Conservation (phyloP, 2,888 invertebrate species). For the Dioctria linearis region DNA sequence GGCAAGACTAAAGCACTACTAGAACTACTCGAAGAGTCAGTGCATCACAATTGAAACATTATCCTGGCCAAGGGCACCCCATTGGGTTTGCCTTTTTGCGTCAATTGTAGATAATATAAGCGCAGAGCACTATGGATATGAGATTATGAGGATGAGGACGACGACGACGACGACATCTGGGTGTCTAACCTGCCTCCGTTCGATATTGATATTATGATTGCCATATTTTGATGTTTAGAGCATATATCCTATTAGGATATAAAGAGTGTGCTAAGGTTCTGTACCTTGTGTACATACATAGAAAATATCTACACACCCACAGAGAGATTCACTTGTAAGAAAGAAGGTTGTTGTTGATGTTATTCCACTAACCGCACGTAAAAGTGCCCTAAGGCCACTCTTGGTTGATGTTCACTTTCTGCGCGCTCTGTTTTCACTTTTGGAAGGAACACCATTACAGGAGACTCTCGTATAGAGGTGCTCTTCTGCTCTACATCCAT, state of each 20-base stretch:
- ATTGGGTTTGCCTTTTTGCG: constrained; percentile 46
- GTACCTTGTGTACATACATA: neutral
- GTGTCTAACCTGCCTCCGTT: neutral
- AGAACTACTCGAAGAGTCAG: constrained; percentile 10
- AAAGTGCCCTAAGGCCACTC: constrained; percentile 47
- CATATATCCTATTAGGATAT: neutral
- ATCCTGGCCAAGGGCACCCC: constrained; percentile 52
- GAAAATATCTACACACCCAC: neutral
- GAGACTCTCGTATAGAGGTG: neutral
- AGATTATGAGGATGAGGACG: neutral
- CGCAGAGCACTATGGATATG: neutral
- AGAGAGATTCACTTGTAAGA: constrained; percentile 9
- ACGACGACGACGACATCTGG: constrained; percentile 42
- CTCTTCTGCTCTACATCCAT: constrained; percentile 19
- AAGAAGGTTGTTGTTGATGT: neutral
- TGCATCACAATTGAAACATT: constrained; percentile 52
- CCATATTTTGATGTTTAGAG: constrained; percentile 18
- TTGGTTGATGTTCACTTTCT: constrained; percentile 37
- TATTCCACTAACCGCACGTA: constrained; percentile 28
- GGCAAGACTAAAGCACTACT: neutral
- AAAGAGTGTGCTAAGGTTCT: neutral
- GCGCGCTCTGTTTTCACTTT: constrained; percentile 36
- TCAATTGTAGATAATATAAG: constrained; percentile 51
- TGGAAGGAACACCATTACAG: neutral
- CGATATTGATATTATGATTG: constrained; percentile 31